Evolutionary conservation across 2,888 invertebrate species (phyloP), one percentile per base, ranked within the genome.

Genomic region (Melolontha melolontha): DNA sequence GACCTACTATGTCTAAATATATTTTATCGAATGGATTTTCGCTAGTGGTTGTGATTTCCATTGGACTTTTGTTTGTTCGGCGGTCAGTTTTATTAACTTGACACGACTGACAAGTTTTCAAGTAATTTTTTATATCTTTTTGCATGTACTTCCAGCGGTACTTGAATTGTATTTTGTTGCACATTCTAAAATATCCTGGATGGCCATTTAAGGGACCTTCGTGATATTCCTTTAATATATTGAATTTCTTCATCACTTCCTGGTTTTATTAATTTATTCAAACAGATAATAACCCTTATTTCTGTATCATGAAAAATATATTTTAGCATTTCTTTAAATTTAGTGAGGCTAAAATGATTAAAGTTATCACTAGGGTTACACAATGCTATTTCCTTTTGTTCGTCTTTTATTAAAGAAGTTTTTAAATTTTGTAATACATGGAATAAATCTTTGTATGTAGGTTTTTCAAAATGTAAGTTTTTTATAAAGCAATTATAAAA

Each of bases 31-130:
- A 77, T 4, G 79, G 75, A 65, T 73, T 69, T 34, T 71, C 66
- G 0, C 74, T 69, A 0, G 78, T 79, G 11, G 77, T 74, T 10
- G 77, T 79, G n/a, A 78, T 76, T 72, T 77, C 74, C 76, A 81
- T 76, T 0, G 81, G 79, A 17, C 71, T 59, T 71, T 72, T 75
- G 52, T 59, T 55, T 40, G 68, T 67, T 62, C 71, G 69, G 5
- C 70, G 22, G n/a, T 62, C 62, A 2, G 64, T 72, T 73, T 79
- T 79, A 57, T 73, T 75, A 52, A 55, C 66, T n/a, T n/a, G n/a
- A n/a, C n/a, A n/a, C n/a, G n/a, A n/a, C n/a, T n/a, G n/a, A n/a
- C n/a, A n/a, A n/a, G n/a, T n/a, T n/a, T 67, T 78, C 7, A 73
- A 59, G 22, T 66, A 69, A 11, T 70, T 63, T 44, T 54, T 59